Percentiles rank a stretch among this genome's conserved stretches.
These are phyloP conservation scores for Naja naja DNA, from an alignment of 2,113 vertebrate genomes.

Conservation along the genomic window DNA sequence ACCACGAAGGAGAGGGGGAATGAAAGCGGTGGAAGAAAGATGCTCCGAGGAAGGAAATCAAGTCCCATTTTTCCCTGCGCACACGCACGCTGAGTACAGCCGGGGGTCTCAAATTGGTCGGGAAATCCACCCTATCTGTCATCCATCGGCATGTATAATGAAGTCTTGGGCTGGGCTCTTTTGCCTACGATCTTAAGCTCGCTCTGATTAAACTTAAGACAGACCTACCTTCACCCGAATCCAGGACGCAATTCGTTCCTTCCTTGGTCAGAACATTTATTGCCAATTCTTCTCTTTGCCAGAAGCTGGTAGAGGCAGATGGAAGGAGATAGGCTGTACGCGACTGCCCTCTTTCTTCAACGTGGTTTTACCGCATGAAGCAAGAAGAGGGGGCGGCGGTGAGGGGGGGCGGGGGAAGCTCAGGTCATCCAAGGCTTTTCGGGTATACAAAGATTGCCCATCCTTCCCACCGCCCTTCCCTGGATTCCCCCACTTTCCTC, in stretches of 20 bases:
- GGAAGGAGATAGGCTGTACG: slow-evolving; percentile 72
- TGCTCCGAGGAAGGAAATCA: background rate
- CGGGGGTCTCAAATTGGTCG: slow-evolving; percentile 29
- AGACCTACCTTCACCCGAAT: slow-evolving; percentile 74
- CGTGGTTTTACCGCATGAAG: slow-evolving; percentile 80
- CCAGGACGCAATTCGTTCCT: slow-evolving; percentile 64
- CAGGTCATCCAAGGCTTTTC: slow-evolving; percentile 84
- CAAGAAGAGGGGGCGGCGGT: slow-evolving; percentile 64
- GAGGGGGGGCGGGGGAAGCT: slow-evolving; percentile 25
- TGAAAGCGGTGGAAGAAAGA: slow-evolving; percentile 6
- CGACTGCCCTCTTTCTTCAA: slow-evolving; percentile 88
- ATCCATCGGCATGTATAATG: background rate
- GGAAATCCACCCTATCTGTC: slow-evolving; percentile 17
- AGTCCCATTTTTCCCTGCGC: slow-evolving; percentile 22
- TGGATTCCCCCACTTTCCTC: slow-evolving; percentile 41
- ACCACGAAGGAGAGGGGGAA: background rate
- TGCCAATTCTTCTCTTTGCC: slow-evolving; percentile 63
- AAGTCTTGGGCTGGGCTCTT: background rate
- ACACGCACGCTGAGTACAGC: slow-evolving; percentile 11
- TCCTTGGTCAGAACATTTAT: slow-evolving; percentile 68
- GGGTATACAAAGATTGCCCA: slow-evolving; percentile 62
- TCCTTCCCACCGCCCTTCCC: slow-evolving; percentile 18
- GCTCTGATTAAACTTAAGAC: slow-evolving; percentile 23
- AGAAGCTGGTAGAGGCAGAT: slow-evolving; percentile 55
- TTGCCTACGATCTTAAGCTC: background rate